Percentiles rank a stretch among this genome's conserved stretches.
phyloP scores from a whole-genome alignment of 2,797 vertebrate species.

The Dallia pectoralis region DNA sequence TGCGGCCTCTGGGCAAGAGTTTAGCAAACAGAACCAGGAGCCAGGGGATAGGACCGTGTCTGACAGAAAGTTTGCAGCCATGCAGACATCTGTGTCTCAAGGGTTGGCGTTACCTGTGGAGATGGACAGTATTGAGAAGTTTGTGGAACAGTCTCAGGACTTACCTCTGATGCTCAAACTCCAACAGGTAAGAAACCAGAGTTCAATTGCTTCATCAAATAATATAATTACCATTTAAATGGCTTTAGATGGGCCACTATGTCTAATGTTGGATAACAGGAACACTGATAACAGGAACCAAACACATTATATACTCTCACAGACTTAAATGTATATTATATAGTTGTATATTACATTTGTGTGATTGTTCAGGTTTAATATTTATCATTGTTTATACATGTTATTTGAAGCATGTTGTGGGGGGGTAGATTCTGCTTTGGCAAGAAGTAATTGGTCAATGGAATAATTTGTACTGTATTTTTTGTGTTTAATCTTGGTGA shows the following conservation, averaged over 20 bases:
- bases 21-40: slow-evolving; percentile 17
- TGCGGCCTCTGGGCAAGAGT: slow-evolving; percentile 27
- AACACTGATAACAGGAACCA: too few species aligned
- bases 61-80: slow-evolving; percentile 11
- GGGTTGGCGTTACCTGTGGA: slow-evolving; percentile 27
- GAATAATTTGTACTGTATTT: too few species aligned
- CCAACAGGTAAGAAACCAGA: slow-evolving; percentile 77
- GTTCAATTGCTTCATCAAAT: background rate
- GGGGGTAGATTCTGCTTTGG: too few species aligned
- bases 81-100: background rate
- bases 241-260: background rate
- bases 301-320: too few species aligned
- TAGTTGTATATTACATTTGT: too few species aligned
- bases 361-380: too few species aligned
- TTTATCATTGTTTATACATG: too few species aligned
- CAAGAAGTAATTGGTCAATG: too few species aligned
- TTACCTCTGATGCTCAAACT: slow-evolving; percentile 79
- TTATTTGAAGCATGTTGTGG: too few species aligned
- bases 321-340: too few species aligned
- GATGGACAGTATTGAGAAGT: slow-evolving; percentile 43
- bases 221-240: background rate
- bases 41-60: slow-evolving; percentile 18
- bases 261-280: background rate
- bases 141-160: slow-evolving; percentile 48
- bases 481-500: too few species aligned